Percentiles rank a stretch among this genome's conserved stretches.
Evolutionary conservation across 2,797 vertebrate species (phyloP).

Genomic region (Falco biarmicus): DNA sequence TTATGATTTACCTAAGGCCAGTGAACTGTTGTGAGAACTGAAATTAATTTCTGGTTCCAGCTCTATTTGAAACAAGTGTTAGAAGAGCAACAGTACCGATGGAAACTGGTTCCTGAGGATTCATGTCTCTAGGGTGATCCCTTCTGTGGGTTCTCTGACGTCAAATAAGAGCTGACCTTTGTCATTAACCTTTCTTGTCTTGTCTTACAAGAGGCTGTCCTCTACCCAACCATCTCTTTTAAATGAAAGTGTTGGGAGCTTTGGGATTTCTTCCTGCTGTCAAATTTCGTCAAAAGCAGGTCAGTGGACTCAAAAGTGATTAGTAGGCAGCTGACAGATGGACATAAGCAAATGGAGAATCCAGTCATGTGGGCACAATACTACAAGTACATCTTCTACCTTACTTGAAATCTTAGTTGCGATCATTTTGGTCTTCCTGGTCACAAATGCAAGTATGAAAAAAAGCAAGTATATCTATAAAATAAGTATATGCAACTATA

Average conservation of each 20-base stretch:
- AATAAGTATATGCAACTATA: background rate
- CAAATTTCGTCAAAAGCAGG: constrained; percentile 22
- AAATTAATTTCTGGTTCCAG: constrained; percentile 33
- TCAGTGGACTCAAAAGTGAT: background rate
- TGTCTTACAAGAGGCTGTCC: background rate
- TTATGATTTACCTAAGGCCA: constrained; percentile 23
- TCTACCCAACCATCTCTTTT: background rate
- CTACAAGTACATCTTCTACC: background rate
- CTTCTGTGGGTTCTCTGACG: constrained; percentile 28
- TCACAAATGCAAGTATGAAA: background rate
- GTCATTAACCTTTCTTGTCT: constrained; percentile 45
- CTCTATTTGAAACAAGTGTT: background rate
- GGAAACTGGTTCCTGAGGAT: constrained; percentile 13
- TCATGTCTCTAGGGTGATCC: constrained; percentile 6
- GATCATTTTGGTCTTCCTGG: background rate
- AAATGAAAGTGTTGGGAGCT: constrained; percentile 15
- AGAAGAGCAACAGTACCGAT: background rate
- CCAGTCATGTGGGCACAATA: background rate
- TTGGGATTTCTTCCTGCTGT: constrained; percentile 24
- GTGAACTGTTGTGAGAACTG: constrained; percentile 36
- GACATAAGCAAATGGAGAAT: background rate
- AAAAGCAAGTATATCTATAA: background rate
- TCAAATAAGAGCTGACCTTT: constrained; percentile 31
- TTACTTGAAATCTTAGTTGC: background rate
- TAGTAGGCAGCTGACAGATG: background rate